These are phyloP conservation scores for Phthorimaea operculella DNA, from an alignment of 1,140 invertebrate genomes.

Conservation along the genomic window DNA sequence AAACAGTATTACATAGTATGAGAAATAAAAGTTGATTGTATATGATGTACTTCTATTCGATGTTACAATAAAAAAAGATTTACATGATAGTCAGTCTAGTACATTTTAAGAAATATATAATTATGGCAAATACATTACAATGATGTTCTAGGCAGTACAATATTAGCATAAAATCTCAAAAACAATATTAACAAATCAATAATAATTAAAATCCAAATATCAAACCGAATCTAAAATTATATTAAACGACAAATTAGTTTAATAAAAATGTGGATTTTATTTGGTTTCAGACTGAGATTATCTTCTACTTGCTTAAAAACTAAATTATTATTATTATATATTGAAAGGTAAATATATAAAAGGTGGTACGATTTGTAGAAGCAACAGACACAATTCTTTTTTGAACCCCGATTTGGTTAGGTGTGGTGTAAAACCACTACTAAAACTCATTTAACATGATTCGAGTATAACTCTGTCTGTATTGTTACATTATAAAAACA, in stretches of 20 bases:
- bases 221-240: neutral
- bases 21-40: too few relatives aligned
- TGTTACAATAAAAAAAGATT: neutral
- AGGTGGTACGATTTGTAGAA: neutral
- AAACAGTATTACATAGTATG: too few relatives aligned
- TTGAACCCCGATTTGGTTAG: neutral
- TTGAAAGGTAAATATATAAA: neutral
- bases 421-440: neutral
- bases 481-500: neutral
- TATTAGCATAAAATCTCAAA: slow-evolving; percentile 1
- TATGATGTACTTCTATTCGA: too few relatives aligned
- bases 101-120: neutral
- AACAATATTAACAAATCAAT: neutral
- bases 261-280: neutral
- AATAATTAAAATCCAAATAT: neutral
- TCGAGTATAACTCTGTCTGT: neutral
- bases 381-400: neutral
- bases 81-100: neutral
- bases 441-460: neutral
- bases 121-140: neutral
- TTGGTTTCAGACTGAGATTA: slow-evolving; percentile 1
- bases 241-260: neutral
- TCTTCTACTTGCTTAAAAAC: neutral
- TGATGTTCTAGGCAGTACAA: neutral
- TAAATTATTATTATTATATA: neutral